A percentile compares a stretch with the other conserved stretches of the same genome.
Conservation (phyloP, 2,113 vertebrate species). For the Pycnonotus jocosus region DNA sequence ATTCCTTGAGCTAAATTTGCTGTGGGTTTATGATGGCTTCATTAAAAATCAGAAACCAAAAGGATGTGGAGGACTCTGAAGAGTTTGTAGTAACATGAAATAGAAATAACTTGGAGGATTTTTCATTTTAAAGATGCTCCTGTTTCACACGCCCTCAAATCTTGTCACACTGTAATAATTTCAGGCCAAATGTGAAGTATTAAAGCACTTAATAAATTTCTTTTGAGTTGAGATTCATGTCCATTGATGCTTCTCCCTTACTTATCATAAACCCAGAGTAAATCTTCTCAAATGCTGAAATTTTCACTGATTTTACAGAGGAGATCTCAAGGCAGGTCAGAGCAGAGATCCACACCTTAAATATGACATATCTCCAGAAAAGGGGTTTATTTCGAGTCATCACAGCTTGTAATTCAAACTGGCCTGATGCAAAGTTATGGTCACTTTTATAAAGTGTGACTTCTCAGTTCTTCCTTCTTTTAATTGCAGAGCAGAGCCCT, state of each 20-base stretch:
- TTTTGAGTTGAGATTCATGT: background rate
- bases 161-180: background rate
- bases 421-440: background rate
- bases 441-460: background rate
- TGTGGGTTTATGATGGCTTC: background rate
- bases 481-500: background rate
- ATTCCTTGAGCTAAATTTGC: slow-evolving; percentile 18
- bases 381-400: background rate
- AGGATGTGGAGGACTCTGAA: background rate
- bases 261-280: background rate
- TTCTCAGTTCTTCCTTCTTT: background rate
- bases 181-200: background rate
- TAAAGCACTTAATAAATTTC: background rate
- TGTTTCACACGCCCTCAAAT: background rate
- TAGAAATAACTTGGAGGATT: background rate
- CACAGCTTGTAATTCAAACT: background rate
- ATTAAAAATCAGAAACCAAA: slow-evolving; percentile 36
- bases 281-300: background rate
- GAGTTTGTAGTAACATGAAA: background rate
- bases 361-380: background rate
- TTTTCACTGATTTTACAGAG: background rate
- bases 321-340: background rate
- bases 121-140: background rate
- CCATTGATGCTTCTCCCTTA: background rate
- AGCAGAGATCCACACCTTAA: background rate